Evolutionary conservation across 2,888 invertebrate species (phyloP), one percentile per base, ranked within the genome.

Genomic region (Physocephala rufipes): DNA sequence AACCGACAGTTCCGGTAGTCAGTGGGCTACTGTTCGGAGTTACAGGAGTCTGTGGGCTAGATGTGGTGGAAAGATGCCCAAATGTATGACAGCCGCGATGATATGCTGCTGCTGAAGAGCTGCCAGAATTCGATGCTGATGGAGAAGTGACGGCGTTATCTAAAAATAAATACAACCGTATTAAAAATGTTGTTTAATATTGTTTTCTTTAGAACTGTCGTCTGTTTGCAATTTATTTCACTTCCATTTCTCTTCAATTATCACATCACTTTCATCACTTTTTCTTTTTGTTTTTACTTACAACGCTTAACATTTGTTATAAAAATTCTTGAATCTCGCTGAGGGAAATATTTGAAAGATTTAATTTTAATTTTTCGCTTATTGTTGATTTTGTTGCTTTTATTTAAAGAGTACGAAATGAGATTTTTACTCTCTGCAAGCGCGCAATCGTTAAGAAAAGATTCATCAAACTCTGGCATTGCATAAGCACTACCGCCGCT

Each of bases 381-480:
- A 67, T 81, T 79, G 71, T 77, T 79, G 74, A 79, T 77, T 36
- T 36, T 36, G 36, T 36, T 59, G 63, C 70, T 47, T 36, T 71
- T 74, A 62, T 74, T 74, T 69, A 75, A 58, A 30, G 81, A 81
- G 76, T 83, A 83, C 58, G 84, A 84, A 70, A 81, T 81, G 72
- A 81, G 76, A 74, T 78, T 81, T 76, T 79, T 81, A 67, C 81
- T 81, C 72, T 85, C 83, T 30, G 80, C 81, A 58, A 80, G 77
- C 70, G 80, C 85, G 71, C 82, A 85, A 74, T 83, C 83, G 73
- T 78, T 80, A 71, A 85, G 77, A 78, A 85, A 85, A 77, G 85
- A 79, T 77, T 85, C 85, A 79, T 85, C 85, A 77, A 85, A 85
- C 73, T 84, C 78, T 77, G 85, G 85, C 81, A 84, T 85, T 83